These are phyloP conservation scores for Leptobrachium ailaonicum DNA, from an alignment of 2,113 vertebrate genomes.

Conservation along the genomic window DNA sequence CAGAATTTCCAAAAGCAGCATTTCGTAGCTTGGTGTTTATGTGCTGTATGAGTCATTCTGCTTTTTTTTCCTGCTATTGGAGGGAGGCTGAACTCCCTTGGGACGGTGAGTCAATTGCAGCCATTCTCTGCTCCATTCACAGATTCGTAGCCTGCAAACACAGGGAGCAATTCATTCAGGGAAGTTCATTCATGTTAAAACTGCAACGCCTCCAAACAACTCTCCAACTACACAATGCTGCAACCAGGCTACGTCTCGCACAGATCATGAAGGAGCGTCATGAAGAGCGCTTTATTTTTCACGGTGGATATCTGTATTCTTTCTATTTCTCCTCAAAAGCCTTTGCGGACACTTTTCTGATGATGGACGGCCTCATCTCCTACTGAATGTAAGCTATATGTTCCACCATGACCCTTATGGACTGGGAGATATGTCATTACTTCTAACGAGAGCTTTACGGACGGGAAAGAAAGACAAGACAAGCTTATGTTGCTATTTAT, in stretches of 20 bases:
- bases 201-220: slow-evolving; percentile 52
- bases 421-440: no score
- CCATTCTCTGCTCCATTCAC: slow-evolving; percentile 83
- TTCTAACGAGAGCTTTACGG: no score
- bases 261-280: slow-evolving; percentile 28
- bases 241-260: slow-evolving; percentile 30
- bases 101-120: slow-evolving; percentile 79
- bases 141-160: slow-evolving; percentile 75
- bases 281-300: slow-evolving; percentile 10
- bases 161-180: slow-evolving; percentile 75
- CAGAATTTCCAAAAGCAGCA: background rate
- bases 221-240: slow-evolving; percentile 48
- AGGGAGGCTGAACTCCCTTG: slow-evolving; percentile 61
- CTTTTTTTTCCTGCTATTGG: slow-evolving; percentile 73
- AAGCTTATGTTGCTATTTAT: background rate
- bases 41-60: slow-evolving; percentile 81
- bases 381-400: no score
- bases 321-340: background rate
- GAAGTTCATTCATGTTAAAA: slow-evolving; percentile 89
- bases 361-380: background rate
- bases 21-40: slow-evolving; percentile 62
- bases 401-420: no score
- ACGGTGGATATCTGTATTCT: slow-evolving; percentile 30
- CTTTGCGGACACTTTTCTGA: slow-evolving; percentile 28
- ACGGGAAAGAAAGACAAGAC: background rate